A percentile compares a stretch with the other conserved stretches of the same genome.
phyloP scores from a whole-genome alignment of 2,797 vertebrate species.

The Artibeus lituratus region DNA sequence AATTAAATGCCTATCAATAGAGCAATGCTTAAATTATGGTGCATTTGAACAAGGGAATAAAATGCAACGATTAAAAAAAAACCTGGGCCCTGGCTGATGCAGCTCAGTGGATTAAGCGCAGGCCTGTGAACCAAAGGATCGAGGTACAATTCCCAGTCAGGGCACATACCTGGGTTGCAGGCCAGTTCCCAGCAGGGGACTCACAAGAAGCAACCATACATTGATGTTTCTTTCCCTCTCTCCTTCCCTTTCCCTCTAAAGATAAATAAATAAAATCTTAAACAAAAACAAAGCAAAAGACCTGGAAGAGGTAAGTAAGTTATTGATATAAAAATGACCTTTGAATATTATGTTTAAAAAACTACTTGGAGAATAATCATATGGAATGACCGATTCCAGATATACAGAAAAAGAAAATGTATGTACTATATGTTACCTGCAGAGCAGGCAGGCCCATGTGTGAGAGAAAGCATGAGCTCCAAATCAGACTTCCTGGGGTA shows the following conservation, averaged over 20 bases:
- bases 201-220: no score
- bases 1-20: constrained; percentile 1
- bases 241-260: no score
- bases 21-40: background rate
- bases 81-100: no score
- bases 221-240: no score
- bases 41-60: background rate
- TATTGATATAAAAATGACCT: constrained; percentile 14
- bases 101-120: no score
- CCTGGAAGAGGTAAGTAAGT: background rate
- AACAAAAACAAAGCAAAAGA: no score
- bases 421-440: background rate
- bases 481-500: background rate
- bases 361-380: constrained; percentile 3
- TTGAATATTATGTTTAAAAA: background rate
- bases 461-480: background rate
- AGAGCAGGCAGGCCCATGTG: background rate
- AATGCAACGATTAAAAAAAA: background rate
- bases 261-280: no score
- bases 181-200: no score
- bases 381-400: background rate
- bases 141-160: no score
- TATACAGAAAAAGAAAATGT: constrained; percentile 9
- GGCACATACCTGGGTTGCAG: no score
- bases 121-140: no score